Base-by-base conservation (phyloP, 2,888 invertebrate genomes). In the Epicampocera succincta region DNA sequence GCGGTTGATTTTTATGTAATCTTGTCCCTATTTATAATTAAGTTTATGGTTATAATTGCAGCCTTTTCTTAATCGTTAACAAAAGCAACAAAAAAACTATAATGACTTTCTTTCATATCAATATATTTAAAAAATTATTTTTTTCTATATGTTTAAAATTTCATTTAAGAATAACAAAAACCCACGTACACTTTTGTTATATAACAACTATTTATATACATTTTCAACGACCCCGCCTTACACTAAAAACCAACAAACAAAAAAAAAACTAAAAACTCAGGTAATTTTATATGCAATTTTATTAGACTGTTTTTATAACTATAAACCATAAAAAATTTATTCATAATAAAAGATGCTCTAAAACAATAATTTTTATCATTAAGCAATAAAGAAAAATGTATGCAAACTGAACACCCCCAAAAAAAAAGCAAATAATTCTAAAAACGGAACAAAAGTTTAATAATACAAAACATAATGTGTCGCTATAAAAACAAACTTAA, bases 31-130 rank as follows among this genome's bases (percentile, higher is more conserved):
- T 42, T 40, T 46, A 61, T n/a, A n/a, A n/a, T 50, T 33, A 33
- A 48, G 54, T 73, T 69, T 78, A 74, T 74, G 74, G 69, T 74
- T 78, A 78, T 78, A 78, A 78, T 77, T 71, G 73, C 78, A 74
- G 82, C 66, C 78, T 65, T 66, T 52, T 46, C 38, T 61, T 52
- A 8, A 33, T 61, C 52, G 52, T 68, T 60, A 73, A 56, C 44
- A 77, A 68, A 75, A 75, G 29, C 52, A 58, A 11, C 61, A 44
- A 44, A 11, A n/a, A n/a, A n/a, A n/a, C n/a, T n/a, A n/a, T n/a
- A n/a, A n/a, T n/a, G n/a, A n/a, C n/a, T n/a, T n/a, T n/a, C 6
- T 52, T 17, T 71, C 44, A 44, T n/a, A 75, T 74, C 65, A 58
- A 65, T 65, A 50, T 71, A 50, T 72, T 38, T 21, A 54, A 66